Base-by-base conservation (phyloP, 2,888 invertebrate species). In the Limnephilus lunatus region DNA sequence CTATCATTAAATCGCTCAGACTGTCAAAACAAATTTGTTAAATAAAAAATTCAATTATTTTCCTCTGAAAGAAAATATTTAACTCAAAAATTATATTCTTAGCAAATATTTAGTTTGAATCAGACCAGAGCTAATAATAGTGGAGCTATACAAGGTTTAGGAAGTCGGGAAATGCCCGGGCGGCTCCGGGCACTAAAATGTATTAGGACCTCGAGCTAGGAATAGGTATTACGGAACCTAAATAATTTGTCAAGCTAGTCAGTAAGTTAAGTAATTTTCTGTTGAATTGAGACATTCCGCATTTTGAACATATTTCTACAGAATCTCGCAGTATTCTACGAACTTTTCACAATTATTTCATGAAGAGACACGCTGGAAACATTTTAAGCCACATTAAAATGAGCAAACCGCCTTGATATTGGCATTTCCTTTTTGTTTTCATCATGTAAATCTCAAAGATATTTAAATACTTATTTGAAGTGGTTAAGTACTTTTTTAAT, bases 161-260 rank as follows among this genome's bases (percentile, higher is more conserved):
- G 68, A 25, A 68, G 25, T 25, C n/a, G 68, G 9, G 68, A 68
- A 68, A 68, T 68, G 2, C n/a, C 68, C 68, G 68, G 25, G 25
- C 25, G 25, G 68, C 25, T n/a, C 9, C 68, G 68, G n/a, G 5
- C 68, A 68, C 68, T 68, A 68, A 68, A 68, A 68, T 68, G 68
- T 68, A 68, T 68, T 68, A 7, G 68, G n/a, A 19, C 19, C 53
- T 53, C 5, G 53, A 68, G 9, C 19, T 68, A n/a, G 68, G 68
- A n/a, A 3, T 68, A 68, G 19, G 25, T 25, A n/a, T 25, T n/a
- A 68, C 68, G 25, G 68, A 68, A 68, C 4, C 68, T 68, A 68
- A n/a, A 68, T 68, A 68, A 68, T 68, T 68, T 68, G 68, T 68
- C 68, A 68, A 68, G 68, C 68, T 68, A 68, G 68, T 68, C 68